A percentile compares a stretch with the other conserved stretches of the same genome.
Conservation (phyloP, 1,140 invertebrate species). For the Drosophila teissieri region DNA sequence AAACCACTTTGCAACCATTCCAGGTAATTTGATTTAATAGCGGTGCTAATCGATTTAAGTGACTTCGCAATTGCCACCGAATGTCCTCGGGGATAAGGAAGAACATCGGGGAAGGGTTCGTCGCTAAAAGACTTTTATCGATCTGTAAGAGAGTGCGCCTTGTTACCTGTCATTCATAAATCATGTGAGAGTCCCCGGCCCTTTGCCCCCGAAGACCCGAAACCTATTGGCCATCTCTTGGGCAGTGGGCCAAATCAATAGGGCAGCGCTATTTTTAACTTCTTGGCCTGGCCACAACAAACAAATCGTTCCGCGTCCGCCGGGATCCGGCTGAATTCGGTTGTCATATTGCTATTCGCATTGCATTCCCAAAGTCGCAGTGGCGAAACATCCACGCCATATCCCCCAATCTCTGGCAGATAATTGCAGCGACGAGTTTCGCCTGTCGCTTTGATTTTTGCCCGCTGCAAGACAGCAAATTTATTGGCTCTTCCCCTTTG, state of each 20-base stretch:
- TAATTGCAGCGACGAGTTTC: constrained; percentile 53
- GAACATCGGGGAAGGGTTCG: constrained; percentile 8
- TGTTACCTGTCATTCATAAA: constrained; percentile 71
- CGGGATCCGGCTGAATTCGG: constrained; percentile 69
- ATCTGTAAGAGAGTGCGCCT: constrained; percentile 46
- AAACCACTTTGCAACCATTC: neutral
- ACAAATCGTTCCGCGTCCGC: constrained; percentile 46
- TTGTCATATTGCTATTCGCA: constrained; percentile 43
- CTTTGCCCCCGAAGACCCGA: neutral
- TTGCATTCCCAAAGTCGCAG: constrained; percentile 53
- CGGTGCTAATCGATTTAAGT: constrained; percentile 56
- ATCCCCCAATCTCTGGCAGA: constrained; percentile 39
- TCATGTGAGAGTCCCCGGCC: constrained; percentile 34
- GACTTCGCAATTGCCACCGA: constrained; percentile 31
- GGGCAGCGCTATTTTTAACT: constrained; percentile 54
- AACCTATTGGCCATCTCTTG: constrained; percentile 13
- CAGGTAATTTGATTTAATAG: constrained; percentile 43
- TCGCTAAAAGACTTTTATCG: constrained; percentile 27
- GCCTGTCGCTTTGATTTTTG: constrained; percentile 44
- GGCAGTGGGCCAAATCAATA: constrained; percentile 58
- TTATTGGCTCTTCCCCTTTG: constrained; percentile 34
- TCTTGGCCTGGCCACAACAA: constrained; percentile 22
- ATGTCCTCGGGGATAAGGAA: constrained; percentile 23
- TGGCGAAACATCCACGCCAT: constrained; percentile 5
- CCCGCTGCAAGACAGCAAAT: constrained; percentile 19